phyloP scores from a whole-genome alignment of 2,797 vertebrate genomes.

The Helarctos malayanus region DNA sequence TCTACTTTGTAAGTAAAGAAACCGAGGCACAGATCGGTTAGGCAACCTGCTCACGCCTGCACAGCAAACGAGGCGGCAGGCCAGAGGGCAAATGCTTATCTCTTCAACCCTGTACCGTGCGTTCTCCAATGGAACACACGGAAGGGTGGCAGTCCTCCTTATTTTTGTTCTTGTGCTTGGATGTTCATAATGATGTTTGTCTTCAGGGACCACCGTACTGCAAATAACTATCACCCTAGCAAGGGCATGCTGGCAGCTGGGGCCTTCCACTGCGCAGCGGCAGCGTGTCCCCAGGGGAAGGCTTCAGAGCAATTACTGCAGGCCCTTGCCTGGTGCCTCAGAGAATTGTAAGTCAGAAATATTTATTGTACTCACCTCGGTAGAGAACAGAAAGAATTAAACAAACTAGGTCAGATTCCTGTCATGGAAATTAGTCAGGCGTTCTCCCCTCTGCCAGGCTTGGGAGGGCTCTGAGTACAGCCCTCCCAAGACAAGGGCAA shows the following conservation, averaged over 20 bases:
- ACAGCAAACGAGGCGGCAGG: neutral
- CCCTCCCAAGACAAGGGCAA: slow-evolving; percentile 48
- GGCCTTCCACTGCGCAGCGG: slow-evolving; percentile 20
- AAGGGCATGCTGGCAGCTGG: slow-evolving; percentile 63
- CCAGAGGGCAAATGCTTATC: neutral
- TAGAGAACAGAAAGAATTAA: slow-evolving; percentile 76
- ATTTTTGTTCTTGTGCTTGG: slow-evolving; percentile 65
- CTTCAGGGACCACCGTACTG: slow-evolving; percentile 79
- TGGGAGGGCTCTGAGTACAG: neutral
- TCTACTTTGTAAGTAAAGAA: slow-evolving; percentile 1
- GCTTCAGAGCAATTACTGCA: slow-evolving; percentile 73
- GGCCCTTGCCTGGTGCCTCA: slow-evolving; percentile 59
- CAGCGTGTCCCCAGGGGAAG: slow-evolving; percentile 35
- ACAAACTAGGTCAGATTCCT: slow-evolving; percentile 78
- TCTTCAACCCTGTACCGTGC: neutral
- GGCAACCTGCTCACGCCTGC: slow-evolving; percentile 16
- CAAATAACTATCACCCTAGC: slow-evolving; percentile 80
- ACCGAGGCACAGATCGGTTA: neutral
- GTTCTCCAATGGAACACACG: slow-evolving; percentile 11
- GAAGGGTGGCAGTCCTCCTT: neutral
- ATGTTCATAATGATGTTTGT: slow-evolving; percentile 76
- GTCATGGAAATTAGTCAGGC: slow-evolving; percentile 68
- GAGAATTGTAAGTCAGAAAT: slow-evolving; percentile 73
- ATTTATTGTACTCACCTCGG: slow-evolving; percentile 73
- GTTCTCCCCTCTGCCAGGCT: slow-evolving; percentile 48